phyloP scores from a whole-genome alignment of 2,888 invertebrate genomes.

The Tolmerus cingulatus region DNA sequence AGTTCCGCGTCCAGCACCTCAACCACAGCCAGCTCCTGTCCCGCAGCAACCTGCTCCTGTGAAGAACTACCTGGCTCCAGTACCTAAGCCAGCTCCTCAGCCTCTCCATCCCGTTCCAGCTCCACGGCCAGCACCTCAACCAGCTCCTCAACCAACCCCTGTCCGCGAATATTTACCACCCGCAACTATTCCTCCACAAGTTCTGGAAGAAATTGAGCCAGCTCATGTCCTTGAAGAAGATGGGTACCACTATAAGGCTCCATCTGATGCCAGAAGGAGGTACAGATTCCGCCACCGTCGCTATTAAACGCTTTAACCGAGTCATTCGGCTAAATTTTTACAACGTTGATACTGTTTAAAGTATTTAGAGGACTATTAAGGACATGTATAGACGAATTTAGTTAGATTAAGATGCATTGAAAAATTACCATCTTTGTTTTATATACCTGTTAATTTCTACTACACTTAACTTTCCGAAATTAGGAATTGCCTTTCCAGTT shows the following conservation, averaged over 20 bases:
- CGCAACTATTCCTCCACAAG: not conserved
- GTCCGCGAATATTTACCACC: not conserved
- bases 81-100: not conserved
- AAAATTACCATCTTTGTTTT: too few species aligned
- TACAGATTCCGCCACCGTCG: slow-evolving; percentile 5
- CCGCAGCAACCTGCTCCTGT: not conserved
- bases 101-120: not conserved
- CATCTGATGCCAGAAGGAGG: not conserved
- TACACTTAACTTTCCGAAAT: too few species aligned
- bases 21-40: not conserved
- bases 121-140: not conserved
- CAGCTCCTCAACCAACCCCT: too few species aligned
- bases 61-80: not conserved
- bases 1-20: not conserved
- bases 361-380: not conserved
- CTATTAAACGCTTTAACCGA: not conserved
- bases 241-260: slow-evolving; percentile 19
- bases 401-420: not conserved
- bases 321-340: not conserved
- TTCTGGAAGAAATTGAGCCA: not conserved
- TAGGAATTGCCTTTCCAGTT: too few species aligned
- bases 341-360: slow-evolving; percentile 1
- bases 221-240: slow-evolving; percentile 22
- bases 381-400: not conserved
- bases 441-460: too few species aligned